Evolutionary conservation across 1,140 invertebrate species (phyloP).

Genomic region (Rhysida immarginata): DNA sequence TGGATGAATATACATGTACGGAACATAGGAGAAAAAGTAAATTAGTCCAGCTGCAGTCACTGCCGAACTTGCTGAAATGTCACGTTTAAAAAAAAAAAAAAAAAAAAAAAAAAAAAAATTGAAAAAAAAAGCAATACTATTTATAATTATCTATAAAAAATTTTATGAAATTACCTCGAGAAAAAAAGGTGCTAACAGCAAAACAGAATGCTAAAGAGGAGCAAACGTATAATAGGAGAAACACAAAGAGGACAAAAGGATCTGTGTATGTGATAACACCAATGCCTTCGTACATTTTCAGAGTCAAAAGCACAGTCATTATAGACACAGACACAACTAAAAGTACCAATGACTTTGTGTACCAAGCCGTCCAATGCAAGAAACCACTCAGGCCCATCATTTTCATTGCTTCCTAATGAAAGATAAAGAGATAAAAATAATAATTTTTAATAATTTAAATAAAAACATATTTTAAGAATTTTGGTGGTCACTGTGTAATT

Average conservation of each 20-base stretch:
- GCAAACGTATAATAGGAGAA: slow-evolving; percentile 40
- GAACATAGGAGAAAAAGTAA: slow-evolving; percentile 56
- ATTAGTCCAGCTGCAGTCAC: slow-evolving; percentile 47
- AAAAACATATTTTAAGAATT: too few species aligned
- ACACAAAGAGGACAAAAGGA: slow-evolving; percentile 40
- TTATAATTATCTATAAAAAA: not conserved
- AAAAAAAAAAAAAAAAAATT: too few species aligned
- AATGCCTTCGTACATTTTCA: slow-evolving; percentile 17
- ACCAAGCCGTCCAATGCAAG: slow-evolving; percentile 73
- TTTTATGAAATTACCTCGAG: slow-evolving; percentile 38
- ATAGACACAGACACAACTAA: slow-evolving; percentile 41
- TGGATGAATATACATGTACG: slow-evolving; percentile 46
- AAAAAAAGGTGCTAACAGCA: slow-evolving; percentile 48
- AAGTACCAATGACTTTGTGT: slow-evolving; percentile 55
- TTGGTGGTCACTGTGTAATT: too few species aligned
- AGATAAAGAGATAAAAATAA: not conserved
- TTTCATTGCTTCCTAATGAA: slow-evolving; percentile 61
- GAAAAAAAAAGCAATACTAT: too few species aligned
- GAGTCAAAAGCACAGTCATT: slow-evolving; percentile 32
- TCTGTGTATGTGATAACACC: slow-evolving; percentile 38
- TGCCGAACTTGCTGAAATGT: slow-evolving; percentile 47
- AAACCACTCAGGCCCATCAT: slow-evolving; percentile 70
- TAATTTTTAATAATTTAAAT: too few species aligned
- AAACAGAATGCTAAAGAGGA: slow-evolving; percentile 47
- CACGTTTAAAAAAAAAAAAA: slow-evolving; percentile 25